A percentile compares a stretch with the other conserved stretches of the same genome.
Conservation (phyloP, 2,888 invertebrate genomes). For the Eupithecia tripunctaria region DNA sequence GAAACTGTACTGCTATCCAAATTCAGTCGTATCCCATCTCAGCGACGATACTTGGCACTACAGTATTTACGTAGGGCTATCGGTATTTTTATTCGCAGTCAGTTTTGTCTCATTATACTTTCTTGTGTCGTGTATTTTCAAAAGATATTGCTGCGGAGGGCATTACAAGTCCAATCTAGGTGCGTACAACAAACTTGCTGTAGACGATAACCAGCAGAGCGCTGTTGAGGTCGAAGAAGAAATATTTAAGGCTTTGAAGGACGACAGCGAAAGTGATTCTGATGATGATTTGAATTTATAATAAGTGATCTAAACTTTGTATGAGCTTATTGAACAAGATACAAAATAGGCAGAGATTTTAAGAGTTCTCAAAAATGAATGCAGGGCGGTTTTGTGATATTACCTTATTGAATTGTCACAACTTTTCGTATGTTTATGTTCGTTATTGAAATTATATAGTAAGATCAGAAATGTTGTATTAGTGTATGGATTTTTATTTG, state of each 20-base stretch:
- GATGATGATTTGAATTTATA: slow-evolving; percentile 77
- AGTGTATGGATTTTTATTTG: slow-evolving; percentile 51
- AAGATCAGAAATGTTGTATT: slow-evolving; percentile 35
- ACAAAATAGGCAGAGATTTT: slow-evolving; percentile 49
- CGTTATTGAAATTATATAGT: background rate
- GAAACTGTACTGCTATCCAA: slow-evolving; percentile 81
- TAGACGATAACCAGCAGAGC: slow-evolving; percentile 71
- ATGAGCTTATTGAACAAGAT: slow-evolving; percentile 60
- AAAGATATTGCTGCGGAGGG: slow-evolving; percentile 60
- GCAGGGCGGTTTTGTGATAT: slow-evolving; percentile 72
- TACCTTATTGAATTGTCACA: slow-evolving; percentile 59
- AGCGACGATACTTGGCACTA: slow-evolving; percentile 76
- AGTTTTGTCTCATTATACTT: slow-evolving; percentile 62
- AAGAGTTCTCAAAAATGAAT: slow-evolving; percentile 48
- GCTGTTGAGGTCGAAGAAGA: slow-evolving; percentile 75
- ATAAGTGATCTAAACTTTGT: slow-evolving; percentile 63
- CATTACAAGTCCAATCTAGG: slow-evolving; percentile 68
- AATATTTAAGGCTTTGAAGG: slow-evolving; percentile 72
- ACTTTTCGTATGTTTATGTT: slow-evolving; percentile 43
- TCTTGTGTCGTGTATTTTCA: slow-evolving; percentile 59
- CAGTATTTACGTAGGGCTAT: slow-evolving; percentile 71
- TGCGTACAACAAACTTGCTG: slow-evolving; percentile 73
- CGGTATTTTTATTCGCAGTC: slow-evolving; percentile 65
- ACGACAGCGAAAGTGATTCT: slow-evolving; percentile 73
- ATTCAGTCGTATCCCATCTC: slow-evolving; percentile 72